Evolutionary conservation across 2,888 invertebrate genomes (phyloP).

Genomic region (Argyresthia albistria): DNA sequence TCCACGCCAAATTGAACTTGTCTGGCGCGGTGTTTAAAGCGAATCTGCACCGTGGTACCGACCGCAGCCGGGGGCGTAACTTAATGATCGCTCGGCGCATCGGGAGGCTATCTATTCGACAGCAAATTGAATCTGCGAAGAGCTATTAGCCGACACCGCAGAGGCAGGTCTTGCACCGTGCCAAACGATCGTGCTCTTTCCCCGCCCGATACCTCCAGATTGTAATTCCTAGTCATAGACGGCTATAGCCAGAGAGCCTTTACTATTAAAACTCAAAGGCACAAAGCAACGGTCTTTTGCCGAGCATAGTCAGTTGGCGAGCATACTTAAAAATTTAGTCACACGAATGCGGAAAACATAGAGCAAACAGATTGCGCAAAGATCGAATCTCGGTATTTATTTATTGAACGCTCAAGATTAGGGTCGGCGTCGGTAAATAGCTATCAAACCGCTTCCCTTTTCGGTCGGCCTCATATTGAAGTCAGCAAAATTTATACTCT

Average conservation of each 20-base stretch:
- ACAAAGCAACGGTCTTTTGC: slow-evolving; percentile 16
- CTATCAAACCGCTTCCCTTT: slow-evolving; percentile 2
- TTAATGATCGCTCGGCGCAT: slow-evolving; percentile 59
- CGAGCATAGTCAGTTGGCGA: neutral
- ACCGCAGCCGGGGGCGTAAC: slow-evolving; percentile 44
- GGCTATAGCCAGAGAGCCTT: neutral
- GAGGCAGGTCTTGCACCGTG: slow-evolving; percentile 36
- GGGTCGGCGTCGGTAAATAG: slow-evolving; percentile 7
- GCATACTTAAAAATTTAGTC: neutral
- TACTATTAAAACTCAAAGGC: slow-evolving; percentile 28
- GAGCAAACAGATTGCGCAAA: neutral
- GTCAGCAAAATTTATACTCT: slow-evolving; percentile 53
- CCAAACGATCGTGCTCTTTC: slow-evolving; percentile 50
- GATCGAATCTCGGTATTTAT: slow-evolving; percentile 1
- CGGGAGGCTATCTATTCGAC: slow-evolving; percentile 58
- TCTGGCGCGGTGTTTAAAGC: slow-evolving; percentile 34
- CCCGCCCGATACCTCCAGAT: slow-evolving; percentile 19
- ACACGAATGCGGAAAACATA: neutral
- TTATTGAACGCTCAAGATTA: neutral
- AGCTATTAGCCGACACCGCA: slow-evolving; percentile 65
- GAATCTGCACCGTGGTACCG: slow-evolving; percentile 33
- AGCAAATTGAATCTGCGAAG: slow-evolving; percentile 66
- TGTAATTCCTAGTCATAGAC: neutral
- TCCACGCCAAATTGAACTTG: slow-evolving; percentile 16
- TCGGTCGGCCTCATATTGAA: slow-evolving; percentile 34